phyloP scores from a whole-genome alignment of 1,140 invertebrate species.

The Zaprionus nigranus region DNA sequence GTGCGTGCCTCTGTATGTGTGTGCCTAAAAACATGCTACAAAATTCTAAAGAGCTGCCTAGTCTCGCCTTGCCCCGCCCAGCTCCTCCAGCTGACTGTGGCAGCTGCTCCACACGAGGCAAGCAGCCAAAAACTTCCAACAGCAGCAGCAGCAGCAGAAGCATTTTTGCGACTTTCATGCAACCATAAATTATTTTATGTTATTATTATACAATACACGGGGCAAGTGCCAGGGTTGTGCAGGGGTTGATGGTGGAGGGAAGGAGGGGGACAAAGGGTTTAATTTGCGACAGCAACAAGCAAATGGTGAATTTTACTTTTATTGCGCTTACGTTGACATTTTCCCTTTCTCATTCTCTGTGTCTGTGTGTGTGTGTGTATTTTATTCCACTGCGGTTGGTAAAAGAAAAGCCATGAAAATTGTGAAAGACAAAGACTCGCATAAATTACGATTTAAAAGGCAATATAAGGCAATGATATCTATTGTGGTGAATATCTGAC shows the following conservation, averaged over 20 bases:
- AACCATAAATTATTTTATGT: conserved; percentile 77
- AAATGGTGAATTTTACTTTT: conserved; percentile 55
- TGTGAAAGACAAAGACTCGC: conserved; percentile 16
- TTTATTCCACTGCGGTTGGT: conserved; percentile 3
- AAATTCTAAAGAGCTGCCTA: conserved; percentile 62
- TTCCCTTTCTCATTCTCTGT: background rate
- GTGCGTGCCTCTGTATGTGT: conserved; percentile 9
- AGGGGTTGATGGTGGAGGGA: background rate
- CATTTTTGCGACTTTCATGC: conserved; percentile 79
- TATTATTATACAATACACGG: conserved; percentile 76
- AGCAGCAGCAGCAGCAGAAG: conserved; percentile 20
- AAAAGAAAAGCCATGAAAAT: conserved; percentile 1
- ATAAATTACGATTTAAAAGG: conserved; percentile 19
- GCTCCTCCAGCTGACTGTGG: conserved; percentile 9
- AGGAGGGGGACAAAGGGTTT: conserved; percentile 8
- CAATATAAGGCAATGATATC: conserved; percentile 3
- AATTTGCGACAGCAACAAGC: conserved; percentile 46
- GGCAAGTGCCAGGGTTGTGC: conserved; percentile 18
- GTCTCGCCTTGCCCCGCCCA: conserved; percentile 17
- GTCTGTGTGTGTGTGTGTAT: background rate
- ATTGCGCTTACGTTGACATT: conserved; percentile 45
- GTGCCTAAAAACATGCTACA: conserved; percentile 55
- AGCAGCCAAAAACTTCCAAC: conserved; percentile 19
- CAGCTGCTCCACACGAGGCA: conserved; percentile 23
- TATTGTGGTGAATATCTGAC: background rate